These are phyloP conservation scores for Campoplex nolae DNA, from an alignment of 2,888 invertebrate genomes.

Conservation along the genomic window DNA sequence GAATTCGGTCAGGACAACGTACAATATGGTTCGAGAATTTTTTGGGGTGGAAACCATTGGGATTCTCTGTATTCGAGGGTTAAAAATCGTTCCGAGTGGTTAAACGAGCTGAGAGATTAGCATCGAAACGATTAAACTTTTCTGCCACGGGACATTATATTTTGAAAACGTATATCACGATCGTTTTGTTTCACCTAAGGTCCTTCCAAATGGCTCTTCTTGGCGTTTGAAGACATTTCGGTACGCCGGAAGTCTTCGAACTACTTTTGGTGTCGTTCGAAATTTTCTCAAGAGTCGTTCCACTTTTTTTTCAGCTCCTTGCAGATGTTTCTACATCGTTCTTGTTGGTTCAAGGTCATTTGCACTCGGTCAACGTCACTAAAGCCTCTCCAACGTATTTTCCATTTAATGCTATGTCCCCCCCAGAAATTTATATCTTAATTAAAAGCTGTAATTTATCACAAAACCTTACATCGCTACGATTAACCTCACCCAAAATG, in stretches of 20 bases:
- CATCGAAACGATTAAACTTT: conserved; percentile 45
- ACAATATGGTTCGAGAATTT: conserved; percentile 33
- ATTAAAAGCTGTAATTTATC: not conserved
- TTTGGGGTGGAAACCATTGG: conserved; percentile 28
- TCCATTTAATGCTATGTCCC: not conserved
- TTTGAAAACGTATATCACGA: not conserved
- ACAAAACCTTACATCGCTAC: not conserved
- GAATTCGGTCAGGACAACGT: conserved; percentile 1
- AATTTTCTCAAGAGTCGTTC: not conserved
- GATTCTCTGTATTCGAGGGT: conserved; percentile 59
- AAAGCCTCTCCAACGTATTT: not conserved
- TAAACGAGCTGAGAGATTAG: conserved; percentile 55
- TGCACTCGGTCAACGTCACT: not conserved
- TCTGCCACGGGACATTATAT: not conserved
- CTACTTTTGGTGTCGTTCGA: no score
- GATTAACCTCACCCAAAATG: not conserved
- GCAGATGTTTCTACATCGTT: not conserved
- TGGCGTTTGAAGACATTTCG: not conserved
- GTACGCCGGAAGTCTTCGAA: not conserved
- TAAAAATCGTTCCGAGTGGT: conserved; percentile 67
- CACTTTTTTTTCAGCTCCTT: not conserved
- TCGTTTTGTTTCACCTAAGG: not conserved
- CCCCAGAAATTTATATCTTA: not conserved
- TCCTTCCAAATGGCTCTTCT: not conserved
- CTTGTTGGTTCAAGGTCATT: not conserved